Base-by-base conservation (phyloP, 2,888 invertebrate species). In the Drosophila differens region DNA sequence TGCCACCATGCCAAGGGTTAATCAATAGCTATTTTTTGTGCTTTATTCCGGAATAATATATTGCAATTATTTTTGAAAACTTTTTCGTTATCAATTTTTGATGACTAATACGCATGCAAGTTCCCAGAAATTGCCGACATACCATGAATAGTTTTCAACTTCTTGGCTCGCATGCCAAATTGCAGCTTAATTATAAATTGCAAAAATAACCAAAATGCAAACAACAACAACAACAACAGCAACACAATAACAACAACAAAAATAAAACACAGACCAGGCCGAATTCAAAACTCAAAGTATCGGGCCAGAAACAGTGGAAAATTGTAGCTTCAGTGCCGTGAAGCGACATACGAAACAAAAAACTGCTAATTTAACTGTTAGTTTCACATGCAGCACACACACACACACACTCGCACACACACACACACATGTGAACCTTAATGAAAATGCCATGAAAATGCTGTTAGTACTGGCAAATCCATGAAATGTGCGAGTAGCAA, bases 101-200 rank as follows among this genome's bases (percentile, higher is more conserved):
- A 89, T 89, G 89, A 91, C 82, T 83, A 82, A 91, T 78, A 79
- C 77, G 81, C 88, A 89, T 91, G 91, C 88, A 81, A 89, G 84
- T 91, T 91, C 90, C 89, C 80, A 83, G 91, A 91, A 91, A 80
- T 65, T 70, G 52, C 72, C 61, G 51, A 74, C 82, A 89, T 90
- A 81, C 90, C 88, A 68, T 69, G 76, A 85, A 91, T 89, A 91
- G 88, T 91, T 91, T 81, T 79, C 71, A 79, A 60, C 82, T 81
- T 83, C 78, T 82, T 81, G 81, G 81, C 78, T 85, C 80, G 88
- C 85, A 82, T 85, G 89, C 87, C 83, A 90, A 88, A 90, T 84
- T 88, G 87, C 91, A 90, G 85, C 89, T 90, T 89, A 88, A 88
- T 88, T 88, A 89, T 84, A 79, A 90, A 90, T 91, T 89, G 88